Evolutionary conservation across 2,113 vertebrate genomes (phyloP), one percentile per base, ranked within the genome.

Genomic region (Varanus komodoensis): DNA sequence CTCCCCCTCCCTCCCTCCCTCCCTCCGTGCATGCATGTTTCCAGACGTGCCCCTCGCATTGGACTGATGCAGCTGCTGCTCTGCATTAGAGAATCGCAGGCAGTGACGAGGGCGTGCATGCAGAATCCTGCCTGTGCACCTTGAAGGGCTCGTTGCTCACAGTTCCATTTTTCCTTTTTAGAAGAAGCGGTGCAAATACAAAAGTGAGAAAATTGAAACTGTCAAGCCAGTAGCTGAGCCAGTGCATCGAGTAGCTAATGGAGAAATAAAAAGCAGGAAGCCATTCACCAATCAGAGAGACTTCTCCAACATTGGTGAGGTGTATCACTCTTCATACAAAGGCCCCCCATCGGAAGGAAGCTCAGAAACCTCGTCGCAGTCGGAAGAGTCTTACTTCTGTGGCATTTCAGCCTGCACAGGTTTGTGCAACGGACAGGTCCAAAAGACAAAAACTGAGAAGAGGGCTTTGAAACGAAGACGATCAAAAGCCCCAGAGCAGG

Each of bases 111-210:
- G 11, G 17, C 9, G 8, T 21, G 29, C 29, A 12, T 32, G 27
- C 29, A 71, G 17, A 78, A 48, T 87, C 3, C 25, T 68, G 34
- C 23, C 52, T 78, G 34, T 67, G 74, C 75, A 44, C 34, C 14
- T 44, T 25, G 21, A 61, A 38, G 68, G 50, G 21, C 4, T 6
- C 61, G 17, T 75, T 75, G 29, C 61, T 88, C 94, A 88, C 64
- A 19, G 12, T 81, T 92, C 67, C 92, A 4, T 90, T 27, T 92
- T 89, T 95, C 32, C 93, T 69, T 96, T 95, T 50, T 89, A 99
- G 99, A 99, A 99, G 94, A 99, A 99, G 80, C 98, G 98, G 52
- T 99, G 98, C 97, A 99, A 98, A 93, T 97, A 98, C 93, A 99
- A 99, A 97, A 96, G 94, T 89, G 99, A 99, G 94, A 98, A 98